Conservation (phyloP, 2,113 vertebrate genomes). For the Vulpes vulpes region DNA sequence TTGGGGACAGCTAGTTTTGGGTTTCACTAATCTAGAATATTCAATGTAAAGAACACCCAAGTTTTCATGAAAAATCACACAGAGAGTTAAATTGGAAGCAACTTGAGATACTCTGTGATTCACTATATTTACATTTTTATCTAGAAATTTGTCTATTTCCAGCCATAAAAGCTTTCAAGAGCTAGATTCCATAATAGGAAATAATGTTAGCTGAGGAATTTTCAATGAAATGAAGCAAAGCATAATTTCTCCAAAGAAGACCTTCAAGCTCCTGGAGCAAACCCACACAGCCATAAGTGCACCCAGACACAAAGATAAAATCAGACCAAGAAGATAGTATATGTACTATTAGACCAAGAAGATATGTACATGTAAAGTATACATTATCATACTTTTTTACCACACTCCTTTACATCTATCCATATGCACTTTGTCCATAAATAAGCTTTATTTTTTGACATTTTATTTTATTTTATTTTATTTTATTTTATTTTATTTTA, state of each 20-base stretch:
- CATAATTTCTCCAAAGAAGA: slow-evolving; percentile 68
- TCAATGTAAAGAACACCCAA: background rate
- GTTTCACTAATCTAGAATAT: background rate
- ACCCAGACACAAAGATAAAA: slow-evolving; percentile 55
- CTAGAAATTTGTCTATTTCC: slow-evolving; percentile 59
- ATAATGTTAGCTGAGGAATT: slow-evolving; percentile 56
- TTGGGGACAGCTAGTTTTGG: background rate
- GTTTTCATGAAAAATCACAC: background rate
- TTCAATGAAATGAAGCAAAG: slow-evolving; percentile 68
- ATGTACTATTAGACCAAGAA: slow-evolving; percentile 24
- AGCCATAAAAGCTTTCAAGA: slow-evolving; percentile 54
- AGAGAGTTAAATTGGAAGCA: background rate
- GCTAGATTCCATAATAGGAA: slow-evolving; percentile 67
- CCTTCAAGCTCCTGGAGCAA: slow-evolving; percentile 57
- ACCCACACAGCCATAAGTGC: background rate
- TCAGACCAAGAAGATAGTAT: slow-evolving; percentile 29
- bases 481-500: too few species aligned
- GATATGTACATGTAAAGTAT: background rate
- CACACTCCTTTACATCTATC: background rate
- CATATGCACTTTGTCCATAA: background rate
- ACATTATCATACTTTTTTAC: background rate
- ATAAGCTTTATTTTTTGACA: background rate
- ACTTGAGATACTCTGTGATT: background rate
- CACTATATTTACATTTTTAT: slow-evolving; percentile 41
- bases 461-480: too few species aligned